phyloP scores from a whole-genome alignment of 2,888 invertebrate species.

The Xylota segnis region DNA sequence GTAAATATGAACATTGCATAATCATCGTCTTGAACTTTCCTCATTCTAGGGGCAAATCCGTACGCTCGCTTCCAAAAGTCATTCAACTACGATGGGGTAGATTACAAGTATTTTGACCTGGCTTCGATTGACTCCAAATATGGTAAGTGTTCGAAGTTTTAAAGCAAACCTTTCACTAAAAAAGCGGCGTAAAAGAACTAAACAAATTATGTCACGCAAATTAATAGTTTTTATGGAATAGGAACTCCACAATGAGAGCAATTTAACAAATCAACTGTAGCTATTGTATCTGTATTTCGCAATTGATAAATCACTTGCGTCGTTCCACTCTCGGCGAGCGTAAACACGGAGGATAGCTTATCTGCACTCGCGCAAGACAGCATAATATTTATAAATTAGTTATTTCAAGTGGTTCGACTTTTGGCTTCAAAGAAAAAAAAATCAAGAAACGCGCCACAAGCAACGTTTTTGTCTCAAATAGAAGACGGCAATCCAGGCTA shows the following conservation, averaged over 20 bases:
- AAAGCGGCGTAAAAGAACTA: constrained; percentile 7
- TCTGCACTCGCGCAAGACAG: constrained; percentile 23
- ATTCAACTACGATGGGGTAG: constrained; percentile 80
- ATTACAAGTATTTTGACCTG: constrained; percentile 92
- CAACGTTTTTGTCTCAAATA: neutral
- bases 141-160: constrained; percentile 87
- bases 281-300: constrained; percentile 14
- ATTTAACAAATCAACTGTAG: constrained; percentile 16
- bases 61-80: constrained; percentile 82
- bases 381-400: neutral
- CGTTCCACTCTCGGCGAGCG: neutral
- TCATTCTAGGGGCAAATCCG: constrained; percentile 80
- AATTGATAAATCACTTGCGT: constrained; percentile 41
- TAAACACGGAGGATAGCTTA: neutral
- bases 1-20: constrained; percentile 56
- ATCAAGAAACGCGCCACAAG: constrained; percentile 14
- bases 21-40: constrained; percentile 32
- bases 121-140: constrained; percentile 90
- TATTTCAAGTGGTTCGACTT: constrained; percentile 30
- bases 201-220: constrained; percentile 34
- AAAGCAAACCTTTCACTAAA: constrained; percentile 26
- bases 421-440: constrained; percentile 10
- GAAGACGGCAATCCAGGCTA: neutral
- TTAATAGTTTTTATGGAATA: constrained; percentile 5
- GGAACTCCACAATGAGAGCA: constrained; percentile 1